Percentiles rank a stretch among this genome's conserved stretches.
Evolutionary conservation across 2,797 vertebrate genomes (phyloP).

Genomic region (Phrynocephalus vlangalii): DNA sequence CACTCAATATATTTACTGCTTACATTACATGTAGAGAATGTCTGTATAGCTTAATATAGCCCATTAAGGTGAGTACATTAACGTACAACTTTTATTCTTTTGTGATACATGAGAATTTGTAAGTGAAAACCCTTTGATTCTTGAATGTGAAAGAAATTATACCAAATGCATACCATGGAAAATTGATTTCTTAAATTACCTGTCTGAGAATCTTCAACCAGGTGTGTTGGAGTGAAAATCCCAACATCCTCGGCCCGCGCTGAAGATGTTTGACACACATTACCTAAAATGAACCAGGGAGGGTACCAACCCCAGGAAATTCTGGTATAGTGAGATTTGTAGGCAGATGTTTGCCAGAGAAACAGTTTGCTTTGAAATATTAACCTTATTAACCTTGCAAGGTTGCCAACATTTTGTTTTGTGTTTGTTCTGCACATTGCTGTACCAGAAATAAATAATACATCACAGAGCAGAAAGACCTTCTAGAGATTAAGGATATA

Average conservation of each 20-base stretch:
- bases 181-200: not conserved
- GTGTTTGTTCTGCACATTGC: not conserved
- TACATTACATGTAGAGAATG: not conserved
- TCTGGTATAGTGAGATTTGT: not conserved
- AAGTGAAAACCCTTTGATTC: not conserved
- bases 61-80: not conserved
- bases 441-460: slow-evolving; percentile 5
- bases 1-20: not conserved
- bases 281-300: not conserved
- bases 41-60: no score
- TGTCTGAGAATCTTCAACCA: no score
- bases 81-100: not conserved
- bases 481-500: not conserved
- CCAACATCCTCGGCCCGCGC: not conserved
- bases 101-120: not conserved
- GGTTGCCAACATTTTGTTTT: not conserved
- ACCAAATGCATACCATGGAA: not conserved
- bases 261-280: not conserved
- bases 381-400: not conserved
- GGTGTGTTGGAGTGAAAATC: not conserved
- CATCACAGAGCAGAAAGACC: not conserved
- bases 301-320: not conserved
- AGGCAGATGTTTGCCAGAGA: not conserved
- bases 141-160: not conserved
- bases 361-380: not conserved